phyloP scores from a whole-genome alignment of 2,113 vertebrate species.

The Platichthys flesus region DNA sequence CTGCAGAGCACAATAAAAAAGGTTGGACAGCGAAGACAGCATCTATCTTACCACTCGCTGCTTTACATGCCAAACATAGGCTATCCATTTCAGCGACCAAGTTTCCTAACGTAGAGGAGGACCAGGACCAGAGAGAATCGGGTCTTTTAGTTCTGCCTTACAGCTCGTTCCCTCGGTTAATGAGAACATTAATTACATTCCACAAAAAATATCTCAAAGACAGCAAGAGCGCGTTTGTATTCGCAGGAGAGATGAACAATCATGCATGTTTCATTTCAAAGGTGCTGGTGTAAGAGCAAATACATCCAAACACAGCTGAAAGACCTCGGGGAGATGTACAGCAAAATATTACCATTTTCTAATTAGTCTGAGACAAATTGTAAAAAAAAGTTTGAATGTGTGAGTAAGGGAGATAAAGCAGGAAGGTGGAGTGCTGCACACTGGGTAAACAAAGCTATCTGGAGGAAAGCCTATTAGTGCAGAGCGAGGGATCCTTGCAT shows the following conservation, averaged over 20 bases:
- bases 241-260: constrained; percentile 55
- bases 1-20: constrained; percentile 38
- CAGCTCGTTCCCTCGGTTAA: constrained; percentile 72
- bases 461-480: constrained; percentile 63
- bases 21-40: constrained; percentile 40
- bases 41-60: constrained; percentile 29
- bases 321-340: constrained; percentile 61
- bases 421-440: constrained; percentile 48
- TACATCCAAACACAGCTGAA: constrained; percentile 50
- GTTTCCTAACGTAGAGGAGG: constrained; percentile 46
- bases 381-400: constrained; percentile 44
- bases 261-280: constrained; percentile 57
- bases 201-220: constrained; percentile 56
- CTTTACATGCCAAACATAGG: constrained; percentile 35
- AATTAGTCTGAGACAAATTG: constrained; percentile 71
- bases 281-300: constrained; percentile 64
- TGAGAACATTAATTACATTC: constrained; percentile 77
- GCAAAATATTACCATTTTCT: constrained; percentile 67
- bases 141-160: constrained; percentile 60
- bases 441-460: constrained; percentile 71
- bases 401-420: constrained; percentile 50
- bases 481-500: constrained; percentile 61
- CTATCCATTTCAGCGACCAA: constrained; percentile 45
- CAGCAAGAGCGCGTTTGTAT: constrained; percentile 28
- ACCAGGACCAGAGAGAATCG: constrained; percentile 42